Conservation (phyloP, 2,113 vertebrate species). For the Leptobrachium leishanense region DNA sequence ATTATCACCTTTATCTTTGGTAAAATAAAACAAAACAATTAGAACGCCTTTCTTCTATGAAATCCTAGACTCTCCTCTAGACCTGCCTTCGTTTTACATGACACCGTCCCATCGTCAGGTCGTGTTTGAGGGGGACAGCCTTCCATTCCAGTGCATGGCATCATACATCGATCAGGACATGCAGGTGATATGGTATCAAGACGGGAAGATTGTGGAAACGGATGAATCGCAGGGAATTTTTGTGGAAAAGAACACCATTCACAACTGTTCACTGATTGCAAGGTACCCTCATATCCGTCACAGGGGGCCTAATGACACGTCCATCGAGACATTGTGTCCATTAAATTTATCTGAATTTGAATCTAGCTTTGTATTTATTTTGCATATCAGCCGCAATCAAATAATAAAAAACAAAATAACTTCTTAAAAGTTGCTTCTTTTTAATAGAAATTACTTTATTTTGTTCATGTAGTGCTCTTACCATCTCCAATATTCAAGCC, state of each 20-base stretch:
- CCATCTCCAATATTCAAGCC: conserved; percentile 95
- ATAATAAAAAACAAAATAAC: too few species aligned
- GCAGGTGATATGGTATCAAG: conserved; percentile 96
- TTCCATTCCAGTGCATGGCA: conserved; percentile 95
- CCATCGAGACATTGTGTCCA: too few species aligned
- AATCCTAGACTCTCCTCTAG: conserved; percentile 83
- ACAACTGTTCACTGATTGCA: conserved; percentile 94
- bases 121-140: conserved; percentile 94
- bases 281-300: conserved; percentile 70
- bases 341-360: too few species aligned
- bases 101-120: conserved; percentile 93
- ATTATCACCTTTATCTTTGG: too few species aligned
- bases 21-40: not conserved
- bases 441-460: not conserved
- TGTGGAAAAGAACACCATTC: conserved; percentile 93
- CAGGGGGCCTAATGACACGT: too few species aligned
- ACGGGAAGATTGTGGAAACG: conserved; percentile 87
- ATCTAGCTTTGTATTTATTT: too few species aligned
- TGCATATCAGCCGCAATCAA: too few species aligned
- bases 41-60: not conserved
- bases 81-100: conserved; percentile 93
- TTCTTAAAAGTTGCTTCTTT: too few species aligned
- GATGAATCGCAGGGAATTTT: conserved; percentile 91
- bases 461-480: conserved; percentile 78
- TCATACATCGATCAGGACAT: conserved; percentile 93